Evolutionary conservation across 2,797 vertebrate genomes (phyloP).

Genomic region (Acrossocheilus wenchowensis): DNA sequence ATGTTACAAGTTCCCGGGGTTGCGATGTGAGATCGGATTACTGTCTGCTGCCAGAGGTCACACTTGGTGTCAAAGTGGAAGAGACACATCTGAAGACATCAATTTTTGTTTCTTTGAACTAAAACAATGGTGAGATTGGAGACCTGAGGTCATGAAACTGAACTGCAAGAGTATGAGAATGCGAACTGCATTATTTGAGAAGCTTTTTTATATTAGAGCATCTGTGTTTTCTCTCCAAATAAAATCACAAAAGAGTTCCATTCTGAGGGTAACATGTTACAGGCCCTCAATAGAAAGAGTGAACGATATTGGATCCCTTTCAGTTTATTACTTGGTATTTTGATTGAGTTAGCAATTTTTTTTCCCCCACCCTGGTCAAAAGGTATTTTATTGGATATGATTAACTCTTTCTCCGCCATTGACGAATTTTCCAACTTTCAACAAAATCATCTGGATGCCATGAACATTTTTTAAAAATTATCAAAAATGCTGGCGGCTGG

Average conservation of each 20-base stretch:
- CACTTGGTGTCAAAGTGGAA: slow-evolving; percentile 26
- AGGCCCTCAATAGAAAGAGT: neutral
- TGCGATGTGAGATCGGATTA: slow-evolving; percentile 56
- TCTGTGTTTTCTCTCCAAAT: slow-evolving; percentile 4
- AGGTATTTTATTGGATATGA: neutral
- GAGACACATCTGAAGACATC: slow-evolving; percentile 41
- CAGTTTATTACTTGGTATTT: neutral
- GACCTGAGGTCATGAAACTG: neutral
- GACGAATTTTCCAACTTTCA: neutral
- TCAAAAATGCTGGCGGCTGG: too few relatives aligned
- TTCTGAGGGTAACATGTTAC: neutral
- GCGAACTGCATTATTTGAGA: neutral
- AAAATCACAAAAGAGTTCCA: neutral
- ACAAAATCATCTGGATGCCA: too few relatives aligned
- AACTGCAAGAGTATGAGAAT: neutral
- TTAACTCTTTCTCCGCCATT: neutral
- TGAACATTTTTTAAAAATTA: too few relatives aligned
- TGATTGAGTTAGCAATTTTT: neutral
- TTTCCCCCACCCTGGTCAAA: neutral
- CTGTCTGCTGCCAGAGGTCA: slow-evolving; percentile 53
- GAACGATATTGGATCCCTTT: neutral
- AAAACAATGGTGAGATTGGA: slow-evolving; percentile 30
- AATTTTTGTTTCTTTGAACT: slow-evolving; percentile 27
- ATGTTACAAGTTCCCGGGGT: slow-evolving; percentile 52
- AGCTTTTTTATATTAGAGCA: neutral